These are phyloP conservation scores for Drosophila parvula DNA, from an alignment of 1,140 invertebrate genomes.

Conservation along the genomic window DNA sequence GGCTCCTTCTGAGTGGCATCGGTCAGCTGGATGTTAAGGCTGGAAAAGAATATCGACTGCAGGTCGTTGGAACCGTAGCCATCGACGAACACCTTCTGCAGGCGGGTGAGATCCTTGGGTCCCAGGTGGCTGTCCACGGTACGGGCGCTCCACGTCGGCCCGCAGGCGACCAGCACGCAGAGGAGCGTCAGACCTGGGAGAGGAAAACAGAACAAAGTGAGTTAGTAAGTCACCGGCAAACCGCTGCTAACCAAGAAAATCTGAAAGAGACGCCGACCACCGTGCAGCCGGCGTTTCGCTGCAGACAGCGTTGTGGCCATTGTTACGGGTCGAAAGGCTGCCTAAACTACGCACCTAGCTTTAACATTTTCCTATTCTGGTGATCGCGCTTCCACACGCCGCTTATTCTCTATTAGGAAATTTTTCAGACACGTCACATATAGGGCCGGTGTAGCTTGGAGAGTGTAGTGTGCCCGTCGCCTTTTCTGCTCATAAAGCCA, in stretches of 20 bases:
- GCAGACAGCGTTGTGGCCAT: not conserved
- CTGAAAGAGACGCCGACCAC: conserved; percentile 41
- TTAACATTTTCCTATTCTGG: conserved; percentile 69
- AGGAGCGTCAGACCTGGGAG: conserved; percentile 57
- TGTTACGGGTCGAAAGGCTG: too few relatives aligned
- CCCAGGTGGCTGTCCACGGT: conserved; percentile 75
- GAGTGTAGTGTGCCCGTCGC: not conserved
- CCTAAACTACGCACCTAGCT: conserved; percentile 53
- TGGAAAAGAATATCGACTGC: conserved; percentile 78
- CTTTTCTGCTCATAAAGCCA: too few relatives aligned
- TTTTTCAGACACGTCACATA: conserved; percentile 34
- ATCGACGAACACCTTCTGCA: conserved; percentile 80
- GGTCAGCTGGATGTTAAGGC: conserved; percentile 70
- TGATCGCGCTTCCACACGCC: conserved; percentile 54
- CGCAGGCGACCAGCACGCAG: conserved; percentile 47
- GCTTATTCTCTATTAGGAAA: conserved; percentile 71
- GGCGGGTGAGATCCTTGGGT: conserved; percentile 70
- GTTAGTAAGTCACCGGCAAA: conserved; percentile 51
- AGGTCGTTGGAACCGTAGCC: conserved; percentile 76
- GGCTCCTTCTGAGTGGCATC: conserved; percentile 60
- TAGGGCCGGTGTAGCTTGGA: conserved; percentile 9
- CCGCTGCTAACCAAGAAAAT: conserved; percentile 40
- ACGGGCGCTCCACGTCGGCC: conserved; percentile 55
- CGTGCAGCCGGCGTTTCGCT: conserved; percentile 58
- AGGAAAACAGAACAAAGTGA: conserved; percentile 1